phyloP scores from a whole-genome alignment of 2,797 vertebrate species.

The Syngnathus acus region DNA sequence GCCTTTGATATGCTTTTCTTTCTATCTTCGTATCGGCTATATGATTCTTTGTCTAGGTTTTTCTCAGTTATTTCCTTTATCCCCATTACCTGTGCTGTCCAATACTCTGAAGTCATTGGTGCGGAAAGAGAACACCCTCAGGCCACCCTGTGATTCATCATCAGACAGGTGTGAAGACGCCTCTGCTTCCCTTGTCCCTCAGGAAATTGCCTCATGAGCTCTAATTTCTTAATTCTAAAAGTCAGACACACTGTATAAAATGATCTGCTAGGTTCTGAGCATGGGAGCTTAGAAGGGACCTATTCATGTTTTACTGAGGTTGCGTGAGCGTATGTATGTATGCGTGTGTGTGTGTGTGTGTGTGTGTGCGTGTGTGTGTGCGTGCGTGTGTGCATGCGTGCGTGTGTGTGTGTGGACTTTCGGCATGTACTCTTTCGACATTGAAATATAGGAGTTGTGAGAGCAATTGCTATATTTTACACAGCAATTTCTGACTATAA shows the following conservation, averaged over 20 bases:
- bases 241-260: slow-evolving; percentile 15
- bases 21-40: slow-evolving; percentile 12
- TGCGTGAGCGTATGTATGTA: background rate
- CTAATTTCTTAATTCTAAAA: slow-evolving; percentile 40
- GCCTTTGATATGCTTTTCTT: slow-evolving; percentile 15
- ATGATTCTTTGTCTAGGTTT: slow-evolving; percentile 19
- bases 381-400: background rate
- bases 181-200: slow-evolving; percentile 27
- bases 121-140: slow-evolving; percentile 31
- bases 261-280: background rate
- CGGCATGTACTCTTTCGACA: background rate
- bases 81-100: slow-evolving; percentile 32
- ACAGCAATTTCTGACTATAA: background rate
- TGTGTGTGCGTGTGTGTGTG: background rate
- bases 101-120: slow-evolving; percentile 24
- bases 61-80: slow-evolving; percentile 37
- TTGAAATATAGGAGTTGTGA: background rate
- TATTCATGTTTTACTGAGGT: slow-evolving; percentile 11
- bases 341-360: background rate
- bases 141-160: slow-evolving; percentile 50
- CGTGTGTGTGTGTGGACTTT: background rate
- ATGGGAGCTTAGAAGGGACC: slow-evolving; percentile 22
- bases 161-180: slow-evolving; percentile 43
- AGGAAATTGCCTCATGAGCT: slow-evolving; percentile 29
- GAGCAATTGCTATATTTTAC: background rate